These are phyloP conservation scores for Phymastichus coffea DNA, from an alignment of 1,140 invertebrate species.

Conservation along the genomic window DNA sequence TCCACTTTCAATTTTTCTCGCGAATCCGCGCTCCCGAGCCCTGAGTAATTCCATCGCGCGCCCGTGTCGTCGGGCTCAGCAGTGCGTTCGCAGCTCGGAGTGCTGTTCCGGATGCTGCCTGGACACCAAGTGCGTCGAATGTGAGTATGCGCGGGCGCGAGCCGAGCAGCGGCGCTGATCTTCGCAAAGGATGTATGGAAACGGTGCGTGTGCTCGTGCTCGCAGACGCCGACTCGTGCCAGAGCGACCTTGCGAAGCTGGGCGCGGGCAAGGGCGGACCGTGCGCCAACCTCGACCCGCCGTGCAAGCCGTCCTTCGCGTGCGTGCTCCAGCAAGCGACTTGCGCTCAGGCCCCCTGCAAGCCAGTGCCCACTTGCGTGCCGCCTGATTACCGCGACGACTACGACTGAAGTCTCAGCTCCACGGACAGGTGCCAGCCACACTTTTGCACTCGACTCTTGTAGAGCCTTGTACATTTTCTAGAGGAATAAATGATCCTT, in stretches of 20 bases:
- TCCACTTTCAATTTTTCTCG: too few relatives aligned
- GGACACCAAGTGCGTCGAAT: slow-evolving; percentile 24
- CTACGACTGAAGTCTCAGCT: slow-evolving; percentile 13
- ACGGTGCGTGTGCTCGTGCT: too few relatives aligned
- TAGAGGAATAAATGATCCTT: too few relatives aligned
- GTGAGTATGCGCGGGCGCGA: slow-evolving; percentile 24
- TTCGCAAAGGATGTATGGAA: too few relatives aligned
- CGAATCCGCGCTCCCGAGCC: too few relatives aligned
- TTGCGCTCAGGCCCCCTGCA: slow-evolving; percentile 19
- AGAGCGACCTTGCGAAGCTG: slow-evolving; percentile 21
- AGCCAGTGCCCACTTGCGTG: slow-evolving; percentile 24
- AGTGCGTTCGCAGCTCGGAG: slow-evolving; percentile 26
- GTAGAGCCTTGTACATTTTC: too few relatives aligned
- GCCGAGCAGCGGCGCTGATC: too few relatives aligned
- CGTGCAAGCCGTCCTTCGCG: slow-evolving; percentile 14
- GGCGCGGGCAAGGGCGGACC: slow-evolving; percentile 25
- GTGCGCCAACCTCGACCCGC: slow-evolving; percentile 27
- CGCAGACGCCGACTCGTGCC: slow-evolving; percentile 27
- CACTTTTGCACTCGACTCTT: too few relatives aligned
- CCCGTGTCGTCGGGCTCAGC: too few relatives aligned
- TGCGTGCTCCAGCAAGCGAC: slow-evolving; percentile 24
- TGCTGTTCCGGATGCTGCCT: slow-evolving; percentile 28
- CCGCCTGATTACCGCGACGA: slow-evolving; percentile 30
- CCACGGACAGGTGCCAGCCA: too few relatives aligned
- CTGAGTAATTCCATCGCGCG: too few relatives aligned